Evolutionary conservation across 2,888 invertebrate species (phyloP), one percentile per base, ranked within the genome.

Genomic region (Drosophila picticornis): DNA sequence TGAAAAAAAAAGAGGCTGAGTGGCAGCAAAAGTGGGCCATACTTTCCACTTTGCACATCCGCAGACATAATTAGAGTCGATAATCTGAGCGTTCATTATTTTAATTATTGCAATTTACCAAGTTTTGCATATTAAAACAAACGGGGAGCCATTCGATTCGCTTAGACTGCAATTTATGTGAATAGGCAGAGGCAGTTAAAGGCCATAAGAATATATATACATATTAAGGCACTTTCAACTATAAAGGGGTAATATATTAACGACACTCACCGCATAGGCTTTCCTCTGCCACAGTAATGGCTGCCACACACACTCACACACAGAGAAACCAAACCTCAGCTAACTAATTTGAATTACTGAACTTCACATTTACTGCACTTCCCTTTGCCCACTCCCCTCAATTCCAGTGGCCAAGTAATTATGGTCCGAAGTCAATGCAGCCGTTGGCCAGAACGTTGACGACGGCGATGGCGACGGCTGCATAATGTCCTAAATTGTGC

Each of bases 281-380:
- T 16, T 46, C 16, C 4, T 4, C 22, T 1, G 46, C 13, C 16
- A 27, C 38, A 19, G 27, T 38, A 50, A 31, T 43, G 32, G 51
- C 64, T 59, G 55, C 43, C 34, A 25, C 22, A 50, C 48, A 48
- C 16, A 27, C 16, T 1, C 27, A 0, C 27, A 6, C 52, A 32
- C 31, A 32, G 22, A 22, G 31, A 7, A 22, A 16, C 13, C 6
- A 68, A 69, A 65, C 72, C 70, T 70, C 64, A 67, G 73, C 67
- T 69, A 81, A 84, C 81, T 90, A 88, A 90, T 88, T 90, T 90
- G 83, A 88, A 90, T 88, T 88, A 90, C 86, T 84, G 86, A 78
- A 67, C 78, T 68, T 67, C 65, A 67, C 72, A 68, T 75, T 80
- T 71, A 48, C 56, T 74, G 68, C 53, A 52, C 61, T n/a, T 29